Base-by-base conservation (phyloP, 2,113 vertebrate genomes). In the Elephantulus edwardii region DNA sequence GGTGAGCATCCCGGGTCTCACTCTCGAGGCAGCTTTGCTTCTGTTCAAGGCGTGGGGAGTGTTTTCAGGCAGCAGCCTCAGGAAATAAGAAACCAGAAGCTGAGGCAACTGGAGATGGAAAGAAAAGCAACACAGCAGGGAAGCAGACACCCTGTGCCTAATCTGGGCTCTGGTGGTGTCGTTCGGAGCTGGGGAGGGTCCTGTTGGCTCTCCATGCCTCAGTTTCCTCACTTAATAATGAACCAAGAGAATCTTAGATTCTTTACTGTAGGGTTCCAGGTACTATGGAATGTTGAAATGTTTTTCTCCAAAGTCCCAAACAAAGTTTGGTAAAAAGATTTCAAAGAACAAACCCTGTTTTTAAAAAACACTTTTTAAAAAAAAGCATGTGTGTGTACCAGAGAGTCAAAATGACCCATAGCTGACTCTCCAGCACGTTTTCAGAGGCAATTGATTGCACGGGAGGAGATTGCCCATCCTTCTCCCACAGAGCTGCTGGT, bases 1-100 rank as follows among this genome's bases (percentile, higher is more conserved):
- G 99, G 99, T 99, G 86, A 96, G 96, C 44, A 30, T 1, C 58
- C 78, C 33, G 3, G 2, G 6, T 24, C 86, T 19, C 4, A 19
- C 7, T 22, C 4, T 28, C 56, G 6, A 9, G 71, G n/a, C 11
- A 30, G 24, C 35, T 44, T 75, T n/a, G 72, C 40, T 76, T 48
- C 26, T n/a, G 54, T 35, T 58, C 40, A 48, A 28, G 11, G 71
- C 28, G 1, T 1, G 16, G 70, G 40, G 28, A 26, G 40, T 9
- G 28, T 30, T 20, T n/a, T 6, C 76, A n/a, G 76, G 24, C 76
- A 13, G 19, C 20, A 6, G n/a, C 28, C 50, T 22, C 26, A 14
- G 14, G 28, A 74, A 74, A 30, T 72, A 17, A 30, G 26, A 71
- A 48, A 48, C 35, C n/a, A 71, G 24, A 38, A 26, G 42, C 26